These are phyloP conservation scores for Tor tambroides DNA, from an alignment of 2,113 vertebrate genomes.

Conservation along the genomic window DNA sequence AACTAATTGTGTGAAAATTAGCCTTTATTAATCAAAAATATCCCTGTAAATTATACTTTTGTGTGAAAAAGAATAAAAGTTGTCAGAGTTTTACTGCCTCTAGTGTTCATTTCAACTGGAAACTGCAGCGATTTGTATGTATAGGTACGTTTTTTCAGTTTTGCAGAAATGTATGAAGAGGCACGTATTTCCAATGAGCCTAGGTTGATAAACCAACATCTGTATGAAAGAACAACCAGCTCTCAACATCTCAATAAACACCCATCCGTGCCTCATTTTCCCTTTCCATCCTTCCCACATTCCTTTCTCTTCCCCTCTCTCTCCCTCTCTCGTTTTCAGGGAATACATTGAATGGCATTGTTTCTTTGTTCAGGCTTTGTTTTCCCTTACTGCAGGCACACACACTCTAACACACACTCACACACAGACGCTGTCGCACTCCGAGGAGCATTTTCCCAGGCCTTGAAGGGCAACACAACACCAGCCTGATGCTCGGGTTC, in stretches of 20 bases:
- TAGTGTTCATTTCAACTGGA: too few species aligned
- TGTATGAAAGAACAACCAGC: slow-evolving; percentile 16
- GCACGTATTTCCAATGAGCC: too few species aligned
- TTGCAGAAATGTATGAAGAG: too few species aligned
- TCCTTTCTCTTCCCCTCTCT: slow-evolving; percentile 33
- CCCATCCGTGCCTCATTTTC: slow-evolving; percentile 10
- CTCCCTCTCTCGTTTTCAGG: slow-evolving; percentile 46
- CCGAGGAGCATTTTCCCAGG: slow-evolving; percentile 74
- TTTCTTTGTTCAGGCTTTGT: slow-evolving; percentile 38
- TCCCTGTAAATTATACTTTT: too few species aligned
- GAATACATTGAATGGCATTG: slow-evolving; percentile 37
- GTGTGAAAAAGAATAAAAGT: too few species aligned
- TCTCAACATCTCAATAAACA: slow-evolving; percentile 21
- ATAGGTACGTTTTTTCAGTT: too few species aligned
- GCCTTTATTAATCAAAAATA: too few species aligned
- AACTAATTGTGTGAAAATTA: too few species aligned
- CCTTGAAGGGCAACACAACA: slow-evolving; percentile 66
- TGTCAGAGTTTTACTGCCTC: too few species aligned
- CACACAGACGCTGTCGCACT: slow-evolving; percentile 57
- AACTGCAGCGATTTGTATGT: too few species aligned
- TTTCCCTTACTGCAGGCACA: slow-evolving; percentile 63
- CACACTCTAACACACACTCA: slow-evolving; percentile 25
- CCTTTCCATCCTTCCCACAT: slow-evolving; percentile 29
- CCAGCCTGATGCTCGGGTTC: slow-evolving; percentile 64
- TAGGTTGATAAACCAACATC: slow-evolving; percentile 34